Evolutionary conservation across 2,888 invertebrate species (phyloP), one percentile per base, ranked within the genome.

Genomic region (Icerya purchasi): DNA sequence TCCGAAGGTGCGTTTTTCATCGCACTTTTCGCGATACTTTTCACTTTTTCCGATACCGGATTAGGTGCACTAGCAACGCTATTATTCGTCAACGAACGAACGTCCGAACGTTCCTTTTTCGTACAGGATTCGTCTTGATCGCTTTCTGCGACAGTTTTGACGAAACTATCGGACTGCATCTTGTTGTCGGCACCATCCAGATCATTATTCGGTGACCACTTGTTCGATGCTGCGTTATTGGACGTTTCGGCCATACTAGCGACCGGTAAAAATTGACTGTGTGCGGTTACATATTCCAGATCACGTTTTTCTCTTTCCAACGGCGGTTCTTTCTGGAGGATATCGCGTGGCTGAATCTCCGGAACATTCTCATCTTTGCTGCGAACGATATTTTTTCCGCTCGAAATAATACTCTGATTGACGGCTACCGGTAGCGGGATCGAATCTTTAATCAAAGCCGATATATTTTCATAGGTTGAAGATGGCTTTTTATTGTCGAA

Each of bases 221-320:
- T n/a, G n/a, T n/a, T n/a, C n/a, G n/a, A n/a, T n/a, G n/a, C n/a
- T n/a, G n/a, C n/a, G n/a, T n/a, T n/a, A n/a, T n/a, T n/a, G n/a
- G n/a, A n/a, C n/a, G n/a, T n/a, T n/a, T n/a, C n/a, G n/a, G n/a
- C n/a, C n/a, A n/a, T n/a, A n/a, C n/a, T n/a, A n/a, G n/a, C n/a
- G n/a, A n/a, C n/a, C n/a, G n/a, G n/a, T n/a, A n/a, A n/a, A n/a
- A n/a, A n/a, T n/a, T n/a, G n/a, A n/a, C 36, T 36, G 36, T n/a
- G n/a, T n/a, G n/a, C n/a, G n/a, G n/a, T 60, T 1, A 59, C 61
- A n/a, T 53, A 60, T 22, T 63, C 62, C 10, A 66, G 25, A 59
- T 66, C 64, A 24, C 64, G 61, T 61, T 65, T 67, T 53, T 64
- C 66, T 56, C 65, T 63, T 53, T 64, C 57, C 51, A 63, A 62